Conservation (phyloP, 2,888 invertebrate species). For the Charanyca ferruginea region DNA sequence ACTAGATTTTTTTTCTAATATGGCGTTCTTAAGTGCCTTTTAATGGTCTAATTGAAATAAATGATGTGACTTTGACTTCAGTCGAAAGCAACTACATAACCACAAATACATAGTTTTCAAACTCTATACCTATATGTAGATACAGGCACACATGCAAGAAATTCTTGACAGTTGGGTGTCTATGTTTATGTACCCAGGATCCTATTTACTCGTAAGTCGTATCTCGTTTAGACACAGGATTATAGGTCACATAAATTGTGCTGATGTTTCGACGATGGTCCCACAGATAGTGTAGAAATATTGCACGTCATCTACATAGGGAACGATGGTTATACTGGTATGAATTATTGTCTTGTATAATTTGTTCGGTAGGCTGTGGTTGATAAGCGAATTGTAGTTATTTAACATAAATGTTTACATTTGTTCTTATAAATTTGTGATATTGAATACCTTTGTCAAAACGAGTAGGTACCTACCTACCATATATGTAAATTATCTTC, state of each 20-base stretch:
- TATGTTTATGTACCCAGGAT: slow-evolving; percentile 13
- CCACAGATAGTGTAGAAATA: slow-evolving; percentile 58
- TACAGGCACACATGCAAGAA: background rate
- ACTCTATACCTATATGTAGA: background rate
- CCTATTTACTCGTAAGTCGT: slow-evolving; percentile 43
- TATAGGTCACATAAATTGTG: slow-evolving; percentile 62
- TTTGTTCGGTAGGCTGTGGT: slow-evolving; percentile 31
- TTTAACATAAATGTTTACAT: background rate
- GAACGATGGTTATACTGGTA: slow-evolving; percentile 33
- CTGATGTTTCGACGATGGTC: slow-evolving; percentile 55
- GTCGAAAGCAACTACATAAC: too few species aligned
- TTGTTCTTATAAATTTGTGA: background rate
- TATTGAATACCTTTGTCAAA: background rate
- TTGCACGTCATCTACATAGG: slow-evolving; percentile 43
- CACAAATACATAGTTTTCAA: background rate
- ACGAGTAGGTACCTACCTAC: too few species aligned
- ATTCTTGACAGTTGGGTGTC: slow-evolving; percentile 22
- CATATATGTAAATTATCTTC: background rate
- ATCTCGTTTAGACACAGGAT: slow-evolving; percentile 44
- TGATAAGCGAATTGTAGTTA: slow-evolving; percentile 23
- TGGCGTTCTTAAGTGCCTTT: too few species aligned
- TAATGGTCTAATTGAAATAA: too few species aligned
- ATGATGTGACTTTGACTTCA: too few species aligned
- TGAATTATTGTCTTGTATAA: slow-evolving; percentile 39
- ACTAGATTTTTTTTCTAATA: too few species aligned